A percentile compares a stretch with the other conserved stretches of the same genome.
phyloP scores from a whole-genome alignment of 2,797 vertebrate genomes.

The Pipistrellus pygmaeus region DNA sequence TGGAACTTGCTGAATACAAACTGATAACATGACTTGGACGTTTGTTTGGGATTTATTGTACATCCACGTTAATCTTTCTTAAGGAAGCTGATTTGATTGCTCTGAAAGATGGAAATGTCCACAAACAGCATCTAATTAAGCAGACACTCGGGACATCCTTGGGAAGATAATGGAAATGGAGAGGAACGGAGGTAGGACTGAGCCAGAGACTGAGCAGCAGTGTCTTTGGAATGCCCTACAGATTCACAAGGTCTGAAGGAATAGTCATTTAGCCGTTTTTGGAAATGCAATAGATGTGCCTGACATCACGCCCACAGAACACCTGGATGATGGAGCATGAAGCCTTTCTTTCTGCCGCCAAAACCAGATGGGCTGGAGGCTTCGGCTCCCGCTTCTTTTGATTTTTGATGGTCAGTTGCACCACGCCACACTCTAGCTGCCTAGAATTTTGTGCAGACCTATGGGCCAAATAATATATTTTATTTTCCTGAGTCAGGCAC shows the following conservation, averaged over 20 bases:
- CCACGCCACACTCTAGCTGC: background rate
- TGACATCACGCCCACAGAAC: background rate
- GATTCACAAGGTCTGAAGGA: background rate
- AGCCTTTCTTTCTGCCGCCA: background rate
- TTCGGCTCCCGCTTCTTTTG: background rate
- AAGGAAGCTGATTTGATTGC: background rate
- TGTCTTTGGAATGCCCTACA: background rate
- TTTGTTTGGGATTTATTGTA: background rate
- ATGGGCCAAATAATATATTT: background rate
- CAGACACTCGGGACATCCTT: background rate
- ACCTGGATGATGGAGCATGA: background rate
- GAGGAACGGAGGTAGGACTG: background rate
- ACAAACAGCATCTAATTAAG: background rate
- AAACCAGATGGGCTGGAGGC: background rate
- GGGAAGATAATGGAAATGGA: background rate
- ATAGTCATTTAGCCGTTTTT: background rate
- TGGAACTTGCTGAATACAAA: background rate
- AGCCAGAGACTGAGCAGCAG: background rate
- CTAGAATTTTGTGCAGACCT: background rate
- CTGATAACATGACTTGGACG: background rate
- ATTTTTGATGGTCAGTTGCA: background rate
- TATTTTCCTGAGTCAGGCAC: background rate
- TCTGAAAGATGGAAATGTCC: conserved; percentile 38
- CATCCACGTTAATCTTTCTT: background rate
- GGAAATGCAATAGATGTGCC: background rate